Base-by-base conservation (phyloP, 2,888 invertebrate genomes). In the Hoplodrina ambigua region DNA sequence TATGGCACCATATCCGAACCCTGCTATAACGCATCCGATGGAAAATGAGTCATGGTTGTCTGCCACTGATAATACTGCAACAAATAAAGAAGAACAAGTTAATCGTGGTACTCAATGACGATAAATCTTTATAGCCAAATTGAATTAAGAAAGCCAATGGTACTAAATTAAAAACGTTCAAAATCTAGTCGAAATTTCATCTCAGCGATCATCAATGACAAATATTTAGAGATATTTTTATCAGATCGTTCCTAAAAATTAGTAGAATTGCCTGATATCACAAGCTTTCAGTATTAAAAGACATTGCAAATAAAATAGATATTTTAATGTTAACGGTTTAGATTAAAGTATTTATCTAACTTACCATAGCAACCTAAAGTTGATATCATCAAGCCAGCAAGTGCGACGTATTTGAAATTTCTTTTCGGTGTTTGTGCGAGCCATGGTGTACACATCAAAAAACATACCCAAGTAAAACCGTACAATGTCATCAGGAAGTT, bases 401-500 rank as follows among this genome's bases (percentile, higher is more conserved):
- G 82, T 30, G 90, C 86, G 15, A 95, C 88, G 74, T 94, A 95
- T 82, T 95, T 95, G 67, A 91, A 95, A 88, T 96, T 96, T 33
- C 94, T 90, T 77, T 95, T 96, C 7, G 93, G 90, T 0, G 94
- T 94, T 80, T 93, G 93, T 50, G 90, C 90, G 54, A 96, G 78
- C 96, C 96, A 96, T 8, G 96, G 96, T 10, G 94, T 94, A 67
- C 91, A 88, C 69, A 96, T 65, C 65, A 96, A 80, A 73, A 96
- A 95, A 84, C 96, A 94, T 80, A 96, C 86, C 96, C 96, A 96
- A 44, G 96, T 92, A 77, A 96, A 95, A 1, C 93, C 96, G 78
- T 94, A 93, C 46, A 96, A 85, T 0, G 96, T 93, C 87, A 95
- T 90, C 50, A 96, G 77, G 62, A 96, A 95, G 70, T 95, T 94